phyloP scores from a whole-genome alignment of 2,888 invertebrate species.

The Ypsolopha sequella region DNA sequence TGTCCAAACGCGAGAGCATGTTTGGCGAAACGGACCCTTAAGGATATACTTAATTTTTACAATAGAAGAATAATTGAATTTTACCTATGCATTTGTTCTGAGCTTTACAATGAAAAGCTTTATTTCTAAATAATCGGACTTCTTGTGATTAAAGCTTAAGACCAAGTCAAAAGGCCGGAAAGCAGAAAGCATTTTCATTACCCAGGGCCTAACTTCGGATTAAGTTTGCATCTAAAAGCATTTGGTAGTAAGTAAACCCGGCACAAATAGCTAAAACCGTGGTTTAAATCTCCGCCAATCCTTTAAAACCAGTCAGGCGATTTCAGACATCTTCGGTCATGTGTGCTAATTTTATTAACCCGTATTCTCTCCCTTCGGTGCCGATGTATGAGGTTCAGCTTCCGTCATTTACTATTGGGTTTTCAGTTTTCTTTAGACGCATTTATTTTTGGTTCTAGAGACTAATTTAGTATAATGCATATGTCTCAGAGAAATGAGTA shows the following conservation, averaged over 20 bases:
- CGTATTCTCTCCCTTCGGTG: too few relatives aligned
- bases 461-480: too few relatives aligned
- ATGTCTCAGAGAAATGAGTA: too few relatives aligned
- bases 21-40: too few relatives aligned
- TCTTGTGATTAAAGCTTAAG: not conserved
- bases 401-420: too few relatives aligned
- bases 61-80: too few relatives aligned
- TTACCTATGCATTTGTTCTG: too few relatives aligned
- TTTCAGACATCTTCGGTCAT: constrained; percentile 9
- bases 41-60: too few relatives aligned
- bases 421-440: too few relatives aligned
- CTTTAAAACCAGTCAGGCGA: constrained; percentile 46
- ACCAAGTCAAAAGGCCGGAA: constrained; percentile 1
- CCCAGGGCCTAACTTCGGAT: constrained; percentile 14
- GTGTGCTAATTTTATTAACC: not conserved
- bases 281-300: constrained; percentile 40
- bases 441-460: too few relatives aligned
- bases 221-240: constrained; percentile 29
- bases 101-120: not conserved
- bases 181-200: constrained; percentile 1
- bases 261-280: constrained; percentile 35
- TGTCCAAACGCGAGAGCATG: too few relatives aligned
- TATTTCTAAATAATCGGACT: not conserved
- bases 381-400: too few relatives aligned
- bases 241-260: constrained; percentile 27